Evolutionary conservation across 2,113 vertebrate species (phyloP), one percentile per base, ranked within the genome.

Genomic region (Cariama cristata): DNA sequence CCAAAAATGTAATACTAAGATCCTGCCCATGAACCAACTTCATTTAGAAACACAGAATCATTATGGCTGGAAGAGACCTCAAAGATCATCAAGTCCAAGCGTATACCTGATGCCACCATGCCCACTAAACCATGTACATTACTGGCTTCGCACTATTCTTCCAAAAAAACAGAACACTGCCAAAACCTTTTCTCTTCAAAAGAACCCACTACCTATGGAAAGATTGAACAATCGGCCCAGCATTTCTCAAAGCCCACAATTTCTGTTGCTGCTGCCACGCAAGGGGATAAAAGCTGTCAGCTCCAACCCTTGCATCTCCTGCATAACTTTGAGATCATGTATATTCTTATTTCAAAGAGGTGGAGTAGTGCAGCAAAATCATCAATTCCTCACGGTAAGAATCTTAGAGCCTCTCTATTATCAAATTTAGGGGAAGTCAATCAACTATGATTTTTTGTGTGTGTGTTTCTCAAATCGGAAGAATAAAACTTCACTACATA

Each of bases 401-500:
- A 7, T 32, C 45, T 40, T 0, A 71, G 27, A 72, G 15, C 26
- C 26, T 26, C 2, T 2, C 35, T 53, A 28, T 2, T 45, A 49
- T 10, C 44, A 81, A 42, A 64, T 63, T 68, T 63, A 53, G 27
- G 12, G 8, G 15, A 96, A 49, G 17, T 32, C 55, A 49, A 66
- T 35, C 18, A 44, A 52, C 35, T 21, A 28, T 0, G 38, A 38
- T 38, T 38, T 38, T 38, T 38, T 38, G 38, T 38, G 38, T 38
- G 38, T 38, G 38, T 38, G 38, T 38, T 38, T 38, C 38, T 38
- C 38, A 67, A 62, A 19, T 0, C 35, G 16, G 4, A 80, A 49
- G 7, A 79, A 5, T 23, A 11, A 33, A 64, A 40, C 15, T 23
- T n/a, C 18, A 24, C 8, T n/a, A 24, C 3, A 3, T 0, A 1